Base-by-base conservation (phyloP, 2,113 vertebrate species). In the Sinocyclocheilus maitianheensis region DNA sequence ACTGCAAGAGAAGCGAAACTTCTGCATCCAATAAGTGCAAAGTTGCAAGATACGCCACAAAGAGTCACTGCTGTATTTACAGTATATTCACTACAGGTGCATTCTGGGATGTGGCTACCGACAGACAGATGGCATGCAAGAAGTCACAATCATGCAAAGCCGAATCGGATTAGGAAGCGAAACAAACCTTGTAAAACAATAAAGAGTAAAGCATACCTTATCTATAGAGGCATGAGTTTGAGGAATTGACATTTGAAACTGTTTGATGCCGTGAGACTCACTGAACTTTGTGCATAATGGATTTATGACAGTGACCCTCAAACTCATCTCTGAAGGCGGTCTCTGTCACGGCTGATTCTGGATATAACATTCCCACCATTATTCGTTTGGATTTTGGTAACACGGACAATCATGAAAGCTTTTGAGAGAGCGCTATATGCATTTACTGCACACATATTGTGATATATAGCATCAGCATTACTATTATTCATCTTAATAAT, bases 391-490 rank as follows among this genome's bases (percentile, higher is more conserved):
- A 34, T 34, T 34, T 34, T 34, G 7, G 40, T 6, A 40, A 5
- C 5, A 1, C 43, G 10, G 2, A 43, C 43, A 9, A 14, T 48
- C 40, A 18, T 62, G n/a, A 81, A 81, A 65, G 60, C 60, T 65
- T 81, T 46, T 65, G 3, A 79, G 34, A 85, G 67, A 80, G n/a
- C 14, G 9, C 77, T 85, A 71, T 84, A 63, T 78, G 77, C 81
- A 62, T 84, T 87, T 87, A 85, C 85, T 26, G 46, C 76, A 67
- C 69, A 51, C 53, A 82, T 71, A 86, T 84, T 80, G 84, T 86
- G 84, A 77, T 62, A 24, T 43, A 72, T 77, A 80, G 86, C 63
- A 76, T 77, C 67, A 76, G 55, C 53, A 40, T 88, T 83, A 53
- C 76, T 82, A 51, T 88, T 67, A 75, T 62, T 51, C 34, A 20